phyloP scores from a whole-genome alignment of 2,113 vertebrate species.

The Potamarius usumacintae region DNA sequence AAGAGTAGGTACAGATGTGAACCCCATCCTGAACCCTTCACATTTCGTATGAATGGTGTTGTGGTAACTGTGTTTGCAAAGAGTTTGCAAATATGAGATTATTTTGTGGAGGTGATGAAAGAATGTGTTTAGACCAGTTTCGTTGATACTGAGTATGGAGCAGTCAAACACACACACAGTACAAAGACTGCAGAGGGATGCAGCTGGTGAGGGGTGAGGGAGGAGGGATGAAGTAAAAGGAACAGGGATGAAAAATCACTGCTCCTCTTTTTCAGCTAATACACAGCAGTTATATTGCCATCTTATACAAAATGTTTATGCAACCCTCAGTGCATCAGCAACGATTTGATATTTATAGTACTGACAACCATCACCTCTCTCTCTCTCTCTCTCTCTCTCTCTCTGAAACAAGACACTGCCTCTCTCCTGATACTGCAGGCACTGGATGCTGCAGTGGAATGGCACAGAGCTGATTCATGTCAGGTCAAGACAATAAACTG shows the following conservation, averaged over 20 bases:
- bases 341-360: not conserved
- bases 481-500: not conserved
- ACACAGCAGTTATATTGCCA: not conserved
- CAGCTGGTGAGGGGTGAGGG: constrained; percentile 70
- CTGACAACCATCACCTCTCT: not conserved
- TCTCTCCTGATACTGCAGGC: not conserved
- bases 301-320: not conserved
- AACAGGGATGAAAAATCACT: not conserved
- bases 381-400: not conserved
- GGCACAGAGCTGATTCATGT: not conserved
- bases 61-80: not conserved
- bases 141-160: not conserved
- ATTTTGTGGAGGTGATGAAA: not conserved
- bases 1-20: not conserved
- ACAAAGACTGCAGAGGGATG: constrained; percentile 56
- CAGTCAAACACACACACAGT: constrained; percentile 50
- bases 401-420: not conserved
- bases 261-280: not conserved
- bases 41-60: not conserved
- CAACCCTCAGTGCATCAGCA: not conserved
- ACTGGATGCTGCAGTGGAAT: not conserved
- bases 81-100: constrained; percentile 3
- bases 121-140: not conserved
- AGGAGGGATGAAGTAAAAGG: constrained; percentile 57
- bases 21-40: not conserved